A percentile compares a stretch with the other conserved stretches of the same genome.
Conservation (phyloP, 2,888 invertebrate genomes). For the Saturnia japonica region DNA sequence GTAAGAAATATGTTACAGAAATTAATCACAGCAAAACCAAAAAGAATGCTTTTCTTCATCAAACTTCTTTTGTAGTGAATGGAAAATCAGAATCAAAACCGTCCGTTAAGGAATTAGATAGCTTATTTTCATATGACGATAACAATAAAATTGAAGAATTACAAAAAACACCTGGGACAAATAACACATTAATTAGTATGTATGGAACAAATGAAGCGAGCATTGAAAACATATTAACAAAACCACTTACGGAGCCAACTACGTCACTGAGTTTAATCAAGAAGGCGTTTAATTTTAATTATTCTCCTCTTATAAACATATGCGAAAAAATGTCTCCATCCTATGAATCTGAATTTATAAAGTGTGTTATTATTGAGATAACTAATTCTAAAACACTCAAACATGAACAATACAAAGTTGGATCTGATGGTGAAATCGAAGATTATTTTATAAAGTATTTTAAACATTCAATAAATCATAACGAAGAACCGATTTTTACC, state of each 20-base stretch:
- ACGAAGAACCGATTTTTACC: conserved; percentile 3
- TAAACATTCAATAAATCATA: not conserved
- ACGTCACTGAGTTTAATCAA: not conserved
- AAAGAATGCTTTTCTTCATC: conserved; percentile 2
- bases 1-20: conserved; percentile 24
- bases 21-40: not conserved
- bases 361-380: conserved; percentile 1
- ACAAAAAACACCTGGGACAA: not conserved
- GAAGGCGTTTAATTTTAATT: conserved; percentile 6
- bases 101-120: not conserved
- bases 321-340: not conserved
- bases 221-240: not conserved
- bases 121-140: not conserved
- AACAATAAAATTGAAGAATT: not conserved
- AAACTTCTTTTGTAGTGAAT: not conserved
- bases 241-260: not conserved
- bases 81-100: not conserved
- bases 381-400: not conserved
- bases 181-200: not conserved
- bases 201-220: not conserved
- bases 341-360: not conserved
- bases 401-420: conserved; percentile 35
- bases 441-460: conserved; percentile 18
- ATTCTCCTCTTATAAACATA: not conserved
- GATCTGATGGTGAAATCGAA: conserved; percentile 26